Base-by-base conservation (phyloP, 2,113 vertebrate species). In the Saimiri boliviensis region DNA sequence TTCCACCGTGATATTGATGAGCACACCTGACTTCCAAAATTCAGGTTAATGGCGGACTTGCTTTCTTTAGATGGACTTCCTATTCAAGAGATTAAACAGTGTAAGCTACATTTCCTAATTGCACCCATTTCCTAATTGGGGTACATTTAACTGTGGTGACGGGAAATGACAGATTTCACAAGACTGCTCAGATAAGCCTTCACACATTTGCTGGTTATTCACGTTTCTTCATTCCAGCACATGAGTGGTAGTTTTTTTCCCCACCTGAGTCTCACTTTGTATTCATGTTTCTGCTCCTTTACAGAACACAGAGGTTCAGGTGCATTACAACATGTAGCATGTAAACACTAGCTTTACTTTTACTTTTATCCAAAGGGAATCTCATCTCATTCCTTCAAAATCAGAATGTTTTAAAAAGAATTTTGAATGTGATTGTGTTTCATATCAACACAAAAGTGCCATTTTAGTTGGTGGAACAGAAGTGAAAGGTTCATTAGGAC, bases 111-210 rank as follows among this genome's bases (percentile, higher is more conserved):
- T 95, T 94, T 96, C 71, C 52, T 63, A 63, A 63, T 13, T 13
- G 27, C 58, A 66, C 80, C 35, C 37, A 17, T 95, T 93, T 97
- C 70, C 52, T 87, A 93, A 87, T 56, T 80, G 35, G 60, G 35
- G 74, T 8, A 92, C 35, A 66, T 68, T 83, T 86, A 94, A 27
- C 42, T 66, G 25, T 8, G 56, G 32, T 16, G 25, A 79, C 60
- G 37, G 5, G 35, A 37, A 87, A 68, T 54, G 47, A 35, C 37
- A 86, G 93, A 87, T 27, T 86, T 93, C 25, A 14, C 13, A 94
- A 21, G 63, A 56, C n/a, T 23, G 58, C 47, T 81, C 32, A 71
- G 80, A 84, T 49, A 74, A 32, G 52, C 58, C 63, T 49, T 77
- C 68, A 23, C 83, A 86, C 32, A 45, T 42, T 76, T 84, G 83